Evolutionary conservation across 1,140 invertebrate species (phyloP), one percentile per base, ranked within the genome.

Genomic region (Leptinotarsa undecemlineata): DNA sequence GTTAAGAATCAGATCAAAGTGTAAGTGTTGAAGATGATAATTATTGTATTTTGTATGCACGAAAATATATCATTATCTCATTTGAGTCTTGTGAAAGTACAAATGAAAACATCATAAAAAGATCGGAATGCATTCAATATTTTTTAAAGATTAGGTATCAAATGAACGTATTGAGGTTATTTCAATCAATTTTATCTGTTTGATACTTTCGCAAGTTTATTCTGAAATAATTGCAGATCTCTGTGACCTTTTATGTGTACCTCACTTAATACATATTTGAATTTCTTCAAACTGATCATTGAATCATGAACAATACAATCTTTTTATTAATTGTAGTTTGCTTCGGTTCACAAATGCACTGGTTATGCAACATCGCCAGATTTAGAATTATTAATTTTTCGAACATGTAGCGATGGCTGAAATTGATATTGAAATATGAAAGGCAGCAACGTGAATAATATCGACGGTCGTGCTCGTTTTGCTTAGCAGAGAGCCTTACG

Each of bases 401-500:
- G 26, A 23, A 67, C 42, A 26, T 67, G 64, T 23, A 67, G 21
- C 62, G n/a, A 20, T 33, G 63, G 20, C 11, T n/a, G 23, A 11
- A 23, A 23, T 23, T 15, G 64, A 67, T 67, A 67, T 67, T 42
- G 42, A 67, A 67, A 13, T 21, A 26, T 67, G 64, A 67, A 67
- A 67, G 64, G 64, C 64, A 67, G 26, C 42, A 67, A 67, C 19
- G 26, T 21, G 23, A 23, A 67, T 33, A 33, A 23, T n/a, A 42
- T 21, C 26, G 64, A 14, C 26, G 64, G 17, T 57, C n/a, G 51
- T 19, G 33, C 51, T 57, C 51, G 51, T 57, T 57, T 19, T 57
- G 51, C n/a, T 57, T 19, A 17, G 33, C 19, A 23, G 20, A 23
- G 20, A 15, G 64, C 64, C 64, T 67, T 67, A 67, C 19, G 64